These are phyloP conservation scores for Dastarcus helophoroides DNA, from an alignment of 2,888 invertebrate genomes.

Conservation along the genomic window DNA sequence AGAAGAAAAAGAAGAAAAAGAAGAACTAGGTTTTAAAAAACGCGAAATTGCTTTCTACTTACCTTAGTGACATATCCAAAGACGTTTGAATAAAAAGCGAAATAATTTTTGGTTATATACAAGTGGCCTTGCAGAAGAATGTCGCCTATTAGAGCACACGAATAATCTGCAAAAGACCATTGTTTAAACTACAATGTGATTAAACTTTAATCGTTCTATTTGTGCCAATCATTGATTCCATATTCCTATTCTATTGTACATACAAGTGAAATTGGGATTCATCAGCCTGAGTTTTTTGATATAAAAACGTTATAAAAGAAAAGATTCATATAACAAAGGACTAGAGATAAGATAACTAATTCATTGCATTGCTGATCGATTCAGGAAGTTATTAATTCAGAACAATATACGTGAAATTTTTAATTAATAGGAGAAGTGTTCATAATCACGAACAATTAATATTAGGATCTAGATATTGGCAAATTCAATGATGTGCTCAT, in stretches of 20 bases:
- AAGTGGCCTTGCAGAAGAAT: slow-evolving; percentile 86
- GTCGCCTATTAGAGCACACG: slow-evolving; percentile 85
- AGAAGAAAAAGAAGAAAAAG: too few species aligned
- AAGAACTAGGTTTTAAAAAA: too few species aligned
- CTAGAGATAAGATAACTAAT: background rate
- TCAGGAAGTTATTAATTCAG: slow-evolving; percentile 1
- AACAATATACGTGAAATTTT: background rate
- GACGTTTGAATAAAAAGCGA: slow-evolving; percentile 93
- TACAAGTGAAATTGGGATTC: background rate
- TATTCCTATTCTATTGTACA: background rate
- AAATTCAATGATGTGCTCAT: background rate
- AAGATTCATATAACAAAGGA: background rate
- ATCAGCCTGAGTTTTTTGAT: background rate
- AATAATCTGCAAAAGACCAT: slow-evolving; percentile 58
- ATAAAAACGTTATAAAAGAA: too few species aligned
- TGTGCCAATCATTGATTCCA: background rate
- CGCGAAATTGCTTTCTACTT: too few species aligned
- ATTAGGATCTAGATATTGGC: too few species aligned
- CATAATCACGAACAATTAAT: too few species aligned
- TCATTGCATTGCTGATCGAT: too few species aligned
- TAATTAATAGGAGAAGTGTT: background rate
- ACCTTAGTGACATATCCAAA: slow-evolving; percentile 91
- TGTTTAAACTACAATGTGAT: background rate
- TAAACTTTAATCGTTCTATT: too few species aligned
- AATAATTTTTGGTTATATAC: slow-evolving; percentile 88